A percentile compares a stretch with the other conserved stretches of the same genome.
Evolutionary conservation across 2,888 invertebrate genomes (phyloP).

Genomic region (Sympetrum striolatum): DNA sequence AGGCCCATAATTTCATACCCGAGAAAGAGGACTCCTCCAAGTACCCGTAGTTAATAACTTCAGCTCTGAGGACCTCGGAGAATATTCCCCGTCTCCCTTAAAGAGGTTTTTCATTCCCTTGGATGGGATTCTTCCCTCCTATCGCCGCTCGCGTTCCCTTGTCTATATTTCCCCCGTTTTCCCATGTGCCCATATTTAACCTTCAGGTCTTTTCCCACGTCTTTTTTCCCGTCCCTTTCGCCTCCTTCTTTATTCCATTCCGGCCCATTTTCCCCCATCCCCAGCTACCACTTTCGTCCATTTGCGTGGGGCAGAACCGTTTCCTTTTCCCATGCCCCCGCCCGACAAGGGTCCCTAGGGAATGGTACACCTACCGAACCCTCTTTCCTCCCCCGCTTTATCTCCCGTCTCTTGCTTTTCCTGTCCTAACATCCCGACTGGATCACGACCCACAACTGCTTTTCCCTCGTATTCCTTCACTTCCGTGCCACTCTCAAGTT

Average conservation of each 20-base stretch:
- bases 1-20: no score
- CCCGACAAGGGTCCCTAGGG: neutral
- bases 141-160: neutral
- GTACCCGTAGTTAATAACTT: no score
- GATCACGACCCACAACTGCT: neutral
- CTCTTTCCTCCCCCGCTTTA: neutral
- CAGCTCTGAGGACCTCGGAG: no score
- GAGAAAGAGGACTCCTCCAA: no score
- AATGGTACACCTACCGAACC: neutral
- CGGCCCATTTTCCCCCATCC: neutral
- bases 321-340: neutral
- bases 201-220: neutral
- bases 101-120: no score
- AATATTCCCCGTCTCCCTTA: no score
- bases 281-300: neutral
- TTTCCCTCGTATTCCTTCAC: neutral
- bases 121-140: no score
- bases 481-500: neutral
- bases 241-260: neutral
- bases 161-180: neutral
- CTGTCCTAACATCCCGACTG: no score
- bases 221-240: neutral
- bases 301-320: neutral
- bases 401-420: neutral
- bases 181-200: neutral